Conservation (phyloP, 2,888 invertebrate genomes). For the Sthenelais limicola region DNA sequence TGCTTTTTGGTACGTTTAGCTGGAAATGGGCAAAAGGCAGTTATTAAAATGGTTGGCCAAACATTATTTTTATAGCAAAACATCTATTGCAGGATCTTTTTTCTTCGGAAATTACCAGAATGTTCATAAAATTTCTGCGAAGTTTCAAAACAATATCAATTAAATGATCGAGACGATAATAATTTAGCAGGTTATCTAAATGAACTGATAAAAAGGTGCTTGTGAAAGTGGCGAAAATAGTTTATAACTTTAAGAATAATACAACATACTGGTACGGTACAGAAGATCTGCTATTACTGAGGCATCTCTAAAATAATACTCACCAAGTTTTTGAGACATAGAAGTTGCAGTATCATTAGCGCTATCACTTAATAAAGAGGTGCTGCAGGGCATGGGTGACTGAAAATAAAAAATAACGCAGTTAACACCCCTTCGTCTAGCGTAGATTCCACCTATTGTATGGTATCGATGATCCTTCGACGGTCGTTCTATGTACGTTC, state of each 20-base stretch:
- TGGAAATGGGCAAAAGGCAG: conserved; percentile 29
- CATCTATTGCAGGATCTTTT: neutral
- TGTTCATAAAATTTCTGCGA: neutral
- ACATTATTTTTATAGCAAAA: neutral
- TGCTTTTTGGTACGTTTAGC: conserved; percentile 41
- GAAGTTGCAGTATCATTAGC: neutral
- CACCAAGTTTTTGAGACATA: conserved; percentile 23
- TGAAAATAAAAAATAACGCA: neutral
- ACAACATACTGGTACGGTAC: neutral
- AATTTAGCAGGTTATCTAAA: neutral
- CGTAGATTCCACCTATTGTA: too few relatives aligned
- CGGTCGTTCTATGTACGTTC: too few relatives aligned
- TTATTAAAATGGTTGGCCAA: neutral
- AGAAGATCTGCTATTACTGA: neutral
- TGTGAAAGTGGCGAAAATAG: neutral
- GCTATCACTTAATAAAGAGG: neutral
- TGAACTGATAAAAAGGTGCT: neutral
- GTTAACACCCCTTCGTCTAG: too few relatives aligned
- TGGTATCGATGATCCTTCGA: too few relatives aligned
- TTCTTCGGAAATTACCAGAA: neutral
- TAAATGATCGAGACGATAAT: neutral
- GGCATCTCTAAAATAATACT: neutral
- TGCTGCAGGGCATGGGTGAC: conserved; percentile 16
- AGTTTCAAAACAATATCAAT: neutral
- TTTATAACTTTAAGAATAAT: neutral